Conservation (phyloP, 2,888 invertebrate genomes). For the Parasteatoda lunata region DNA sequence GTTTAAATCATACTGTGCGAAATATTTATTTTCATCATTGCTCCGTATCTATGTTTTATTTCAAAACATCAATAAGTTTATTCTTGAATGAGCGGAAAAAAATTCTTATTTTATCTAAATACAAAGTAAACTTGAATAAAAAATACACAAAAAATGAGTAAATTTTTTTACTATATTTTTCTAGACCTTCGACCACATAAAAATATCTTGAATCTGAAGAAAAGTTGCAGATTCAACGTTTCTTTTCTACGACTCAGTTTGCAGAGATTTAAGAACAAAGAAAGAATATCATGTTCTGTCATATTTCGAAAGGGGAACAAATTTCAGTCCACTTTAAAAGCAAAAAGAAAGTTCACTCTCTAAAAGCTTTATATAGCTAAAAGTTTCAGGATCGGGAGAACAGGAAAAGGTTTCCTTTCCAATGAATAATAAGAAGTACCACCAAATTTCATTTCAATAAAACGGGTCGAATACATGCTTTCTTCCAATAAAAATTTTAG, state of each 20-base stretch:
- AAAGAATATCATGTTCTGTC: background rate
- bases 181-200: too few relatives aligned
- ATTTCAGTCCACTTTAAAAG: constrained; percentile 1
- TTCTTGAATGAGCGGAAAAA: too few relatives aligned
- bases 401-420: constrained; percentile 5
- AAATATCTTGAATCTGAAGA: background rate
- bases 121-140: too few relatives aligned
- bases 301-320: background rate
- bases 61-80: too few relatives aligned
- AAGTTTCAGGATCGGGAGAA: constrained; percentile 6
- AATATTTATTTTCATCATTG: too few relatives aligned
- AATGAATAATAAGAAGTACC: constrained; percentile 25
- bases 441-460: constrained; percentile 47
- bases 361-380: constrained; percentile 8
- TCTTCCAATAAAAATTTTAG: constrained; percentile 19
- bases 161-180: too few relatives aligned
- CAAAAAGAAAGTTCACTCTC: background rate
- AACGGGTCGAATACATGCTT: constrained; percentile 22
- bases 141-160: too few relatives aligned
- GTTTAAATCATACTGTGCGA: too few relatives aligned
- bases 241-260: background rate
- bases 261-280: background rate
- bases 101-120: too few relatives aligned
- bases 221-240: background rate
- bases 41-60: too few relatives aligned